Base-by-base conservation (phyloP, 1,140 invertebrate species). In the Drosophila nannoptera region DNA sequence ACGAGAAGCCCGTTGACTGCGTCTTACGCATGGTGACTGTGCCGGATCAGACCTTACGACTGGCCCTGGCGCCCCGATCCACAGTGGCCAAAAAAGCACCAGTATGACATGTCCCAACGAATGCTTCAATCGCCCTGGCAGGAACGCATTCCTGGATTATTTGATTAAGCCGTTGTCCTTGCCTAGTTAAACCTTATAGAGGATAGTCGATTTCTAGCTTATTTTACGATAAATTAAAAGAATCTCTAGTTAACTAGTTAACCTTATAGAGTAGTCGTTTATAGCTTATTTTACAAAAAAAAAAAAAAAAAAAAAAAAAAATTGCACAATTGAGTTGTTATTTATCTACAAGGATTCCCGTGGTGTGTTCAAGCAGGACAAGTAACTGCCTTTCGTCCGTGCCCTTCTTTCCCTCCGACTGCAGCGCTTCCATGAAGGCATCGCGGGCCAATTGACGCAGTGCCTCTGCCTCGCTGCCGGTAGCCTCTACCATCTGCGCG, bases 21-120 rank as follows among this genome's bases (percentile, higher is more conserved):
- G 90, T 92, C 7, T 77, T 93, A 11, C 91, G 92, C 40, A 71
- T 93, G 87, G 91, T 93, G 8, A 90, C 92, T 0, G 91, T 92
- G 22, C 92, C 93, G 2, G 91, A 92, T 5, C 83, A 91, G 66
- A 90, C 90, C 8, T 71, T 93, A 16, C 75, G 89, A 32, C 65
- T 93, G 16, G 81, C 71, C 7, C 52, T 87, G 8, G 68, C 54
- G 38, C 40, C 42, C 8, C 52, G 33, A 22, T 12, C 32, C 1
- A 36, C 48, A 31, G 4, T 36, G 31, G 2, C 5, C 33, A n/a
- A 43, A 9, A 22, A 12, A 29, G 16, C 53, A 42, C 45, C 53
- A 38, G 14, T 65, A 0, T 48, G 40, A 16, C 16, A 14, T n/a
- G 1, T 0, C 14, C 7, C 29, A n/a, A 6, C 5, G 5, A 0